Percentiles rank a stretch among this genome's conserved stretches.
Evolutionary conservation across 2,797 vertebrate genomes (phyloP).

Genomic region (Rhinichthys osculus): DNA sequence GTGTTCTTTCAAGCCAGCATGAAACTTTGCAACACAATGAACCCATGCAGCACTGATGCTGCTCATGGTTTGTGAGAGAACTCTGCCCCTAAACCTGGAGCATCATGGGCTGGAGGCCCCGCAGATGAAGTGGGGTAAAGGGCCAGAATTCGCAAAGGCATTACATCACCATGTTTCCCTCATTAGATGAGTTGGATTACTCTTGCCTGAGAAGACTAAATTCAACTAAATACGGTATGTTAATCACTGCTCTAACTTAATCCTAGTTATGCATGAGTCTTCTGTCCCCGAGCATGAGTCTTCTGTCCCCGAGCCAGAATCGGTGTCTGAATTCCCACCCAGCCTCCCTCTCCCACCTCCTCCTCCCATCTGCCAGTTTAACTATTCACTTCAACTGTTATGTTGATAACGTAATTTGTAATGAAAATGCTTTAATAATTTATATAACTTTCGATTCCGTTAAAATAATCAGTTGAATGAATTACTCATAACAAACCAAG

Average conservation of each 20-base stretch:
- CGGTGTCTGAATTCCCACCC: no score
- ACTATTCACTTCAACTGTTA: no score
- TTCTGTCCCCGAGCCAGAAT: no score
- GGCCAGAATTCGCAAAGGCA: neutral
- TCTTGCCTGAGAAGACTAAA: neutral
- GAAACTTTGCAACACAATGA: neutral
- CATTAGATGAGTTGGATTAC: slow-evolving; percentile 26
- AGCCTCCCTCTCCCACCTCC: no score
- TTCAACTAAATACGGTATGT: neutral
- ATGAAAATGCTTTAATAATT: no score
- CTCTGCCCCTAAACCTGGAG: slow-evolving; percentile 7
- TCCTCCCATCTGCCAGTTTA: no score
- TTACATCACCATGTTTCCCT: slow-evolving; percentile 5
- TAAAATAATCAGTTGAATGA: no score
- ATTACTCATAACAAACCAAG: no score
- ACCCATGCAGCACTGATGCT: slow-evolving; percentile 12
- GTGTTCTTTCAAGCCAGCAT: neutral
- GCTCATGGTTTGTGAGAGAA: slow-evolving; percentile 6
- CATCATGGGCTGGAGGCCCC: neutral
- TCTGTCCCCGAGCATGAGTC: no score
- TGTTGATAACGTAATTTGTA: no score
- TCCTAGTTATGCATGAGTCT: neutral
- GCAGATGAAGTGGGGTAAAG: neutral
- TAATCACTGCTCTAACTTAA: neutral
- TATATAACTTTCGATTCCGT: no score